phyloP scores from a whole-genome alignment of 2,113 vertebrate species.

The Oreotragus oreotragus region DNA sequence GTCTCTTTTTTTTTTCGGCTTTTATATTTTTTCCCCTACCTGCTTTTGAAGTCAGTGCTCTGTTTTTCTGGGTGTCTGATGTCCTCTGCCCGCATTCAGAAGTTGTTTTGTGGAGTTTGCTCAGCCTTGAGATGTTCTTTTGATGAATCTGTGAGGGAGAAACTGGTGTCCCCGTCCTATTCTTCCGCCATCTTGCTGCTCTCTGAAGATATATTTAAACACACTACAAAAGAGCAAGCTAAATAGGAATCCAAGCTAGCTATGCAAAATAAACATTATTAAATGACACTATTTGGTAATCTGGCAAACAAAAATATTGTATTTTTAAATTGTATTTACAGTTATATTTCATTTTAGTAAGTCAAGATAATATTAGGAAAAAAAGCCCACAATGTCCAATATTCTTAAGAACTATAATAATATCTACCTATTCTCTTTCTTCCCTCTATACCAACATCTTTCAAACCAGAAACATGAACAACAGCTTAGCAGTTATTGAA shows the following conservation, averaged over 20 bases:
- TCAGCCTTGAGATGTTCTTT: too few species aligned
- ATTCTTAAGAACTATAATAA: not conserved
- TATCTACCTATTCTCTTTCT: not conserved
- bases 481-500: not conserved
- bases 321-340: not conserved
- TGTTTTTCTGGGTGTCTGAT: too few species aligned
- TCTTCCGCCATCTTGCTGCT: too few species aligned
- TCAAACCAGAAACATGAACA: not conserved
- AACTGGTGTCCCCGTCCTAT: too few species aligned
- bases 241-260: not conserved
- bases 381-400: not conserved
- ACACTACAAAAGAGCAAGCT: not conserved
- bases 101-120: too few species aligned
- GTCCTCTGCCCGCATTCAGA: too few species aligned
- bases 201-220: not conserved
- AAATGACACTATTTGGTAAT: not conserved
- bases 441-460: not conserved
- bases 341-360: not conserved
- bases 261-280: not conserved
- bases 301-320: not conserved
- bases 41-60: too few species aligned
- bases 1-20: too few species aligned
- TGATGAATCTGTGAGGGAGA: too few species aligned
- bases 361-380: not conserved
- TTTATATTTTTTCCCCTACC: too few species aligned